These are phyloP conservation scores for Baccha elongata DNA, from an alignment of 2,888 invertebrate species.

Conservation along the genomic window DNA sequence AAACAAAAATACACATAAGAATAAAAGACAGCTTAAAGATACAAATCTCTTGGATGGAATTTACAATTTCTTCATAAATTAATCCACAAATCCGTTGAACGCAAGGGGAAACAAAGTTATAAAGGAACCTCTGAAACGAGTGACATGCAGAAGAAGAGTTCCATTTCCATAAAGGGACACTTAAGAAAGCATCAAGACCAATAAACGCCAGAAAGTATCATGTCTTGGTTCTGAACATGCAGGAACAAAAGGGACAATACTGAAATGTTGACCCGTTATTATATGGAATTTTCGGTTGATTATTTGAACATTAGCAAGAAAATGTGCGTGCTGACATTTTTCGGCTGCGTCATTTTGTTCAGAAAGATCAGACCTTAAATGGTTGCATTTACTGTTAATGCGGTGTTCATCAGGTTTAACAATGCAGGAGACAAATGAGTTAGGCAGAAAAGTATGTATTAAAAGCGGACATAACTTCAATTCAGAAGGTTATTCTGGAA, in stretches of 20 bases:
- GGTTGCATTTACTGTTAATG: not conserved
- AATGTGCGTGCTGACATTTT: slow-evolving; percentile 50
- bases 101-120: slow-evolving; percentile 63
- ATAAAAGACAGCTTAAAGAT: slow-evolving; percentile 1
- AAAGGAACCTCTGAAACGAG: slow-evolving; percentile 51
- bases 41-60: slow-evolving; percentile 61
- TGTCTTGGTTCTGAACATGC: slow-evolving; percentile 29
- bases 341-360: not conserved
- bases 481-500: no score
- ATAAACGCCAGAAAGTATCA: slow-evolving; percentile 57
- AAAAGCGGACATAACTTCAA: no score
- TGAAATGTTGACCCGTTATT: slow-evolving; percentile 41
- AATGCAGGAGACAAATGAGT: no score
- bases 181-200: slow-evolving; percentile 29
- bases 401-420: no score
- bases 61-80: slow-evolving; percentile 64
- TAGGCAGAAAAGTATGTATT: no score
- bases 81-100: slow-evolving; percentile 65
- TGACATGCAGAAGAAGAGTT: slow-evolving; percentile 29
- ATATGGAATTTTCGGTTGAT: slow-evolving; percentile 3
- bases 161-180: not conserved
- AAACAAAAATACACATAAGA: slow-evolving; percentile 13
- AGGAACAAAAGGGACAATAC: not conserved
- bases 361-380: not conserved
- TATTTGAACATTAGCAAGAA: slow-evolving; percentile 29